Conservation (phyloP, 2,797 vertebrate species). For the Pogoniulus pusillus region DNA sequence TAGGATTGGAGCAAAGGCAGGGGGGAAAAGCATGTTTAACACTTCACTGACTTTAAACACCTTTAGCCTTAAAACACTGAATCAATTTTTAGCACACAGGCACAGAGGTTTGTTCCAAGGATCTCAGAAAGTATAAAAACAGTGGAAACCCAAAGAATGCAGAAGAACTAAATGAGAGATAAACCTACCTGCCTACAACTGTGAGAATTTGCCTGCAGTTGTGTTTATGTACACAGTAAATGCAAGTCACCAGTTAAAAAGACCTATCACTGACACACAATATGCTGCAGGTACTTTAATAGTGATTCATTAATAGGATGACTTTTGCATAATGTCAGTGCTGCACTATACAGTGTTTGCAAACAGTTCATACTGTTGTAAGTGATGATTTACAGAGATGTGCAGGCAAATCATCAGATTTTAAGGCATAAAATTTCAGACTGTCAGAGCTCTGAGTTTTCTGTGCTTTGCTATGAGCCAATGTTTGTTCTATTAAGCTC, state of each 20-base stretch:
- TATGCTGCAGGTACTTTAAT: background rate
- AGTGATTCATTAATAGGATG: background rate
- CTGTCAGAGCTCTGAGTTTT: background rate
- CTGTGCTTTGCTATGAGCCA: background rate
- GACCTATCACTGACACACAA: background rate
- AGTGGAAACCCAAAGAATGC: background rate
- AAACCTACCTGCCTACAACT: background rate
- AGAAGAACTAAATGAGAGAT: background rate
- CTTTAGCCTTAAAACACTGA: slow-evolving; percentile 30
- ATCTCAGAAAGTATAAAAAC: slow-evolving; percentile 5
- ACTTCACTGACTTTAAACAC: slow-evolving; percentile 30
- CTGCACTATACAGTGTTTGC: background rate
- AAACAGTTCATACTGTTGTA: background rate
- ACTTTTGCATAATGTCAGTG: background rate
- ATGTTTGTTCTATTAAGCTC: background rate
- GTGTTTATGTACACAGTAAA: background rate
- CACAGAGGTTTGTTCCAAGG: slow-evolving; percentile 1
- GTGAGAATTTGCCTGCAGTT: background rate
- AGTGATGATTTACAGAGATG: background rate
- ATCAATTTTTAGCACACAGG: slow-evolving; percentile 9
- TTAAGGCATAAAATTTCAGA: background rate
- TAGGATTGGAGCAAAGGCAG: background rate
- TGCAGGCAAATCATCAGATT: background rate
- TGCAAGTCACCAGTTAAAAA: background rate
- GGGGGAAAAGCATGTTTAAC: background rate